Base-by-base conservation (phyloP, 2,888 invertebrate genomes). In the Thera britannica region DNA sequence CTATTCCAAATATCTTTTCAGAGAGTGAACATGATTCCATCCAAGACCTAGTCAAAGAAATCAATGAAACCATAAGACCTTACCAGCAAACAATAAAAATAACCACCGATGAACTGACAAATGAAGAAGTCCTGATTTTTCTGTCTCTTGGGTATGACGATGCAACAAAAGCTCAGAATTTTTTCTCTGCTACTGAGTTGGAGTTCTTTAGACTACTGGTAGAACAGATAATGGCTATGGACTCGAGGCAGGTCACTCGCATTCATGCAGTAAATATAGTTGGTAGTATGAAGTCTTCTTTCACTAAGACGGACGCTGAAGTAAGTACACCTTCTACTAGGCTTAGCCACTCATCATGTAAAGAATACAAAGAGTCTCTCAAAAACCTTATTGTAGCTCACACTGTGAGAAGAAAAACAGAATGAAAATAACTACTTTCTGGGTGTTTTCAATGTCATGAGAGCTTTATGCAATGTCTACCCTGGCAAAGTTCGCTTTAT, bases 201-300 rank as follows among this genome's bases (percentile, higher is more conserved):
- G 90, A 92, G 67, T 92, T 86, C 70, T 93, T 91, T 67, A 86
- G 91, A 62, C 66, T 89, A 2, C 75, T 93, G 0, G 80, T 93
- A 60, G 90, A 92, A 70, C 83, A 91, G 61, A 92, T 93, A 46
- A 89, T 93, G 84, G 84, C 84, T 1, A 88, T 88, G 11, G 89
- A 90, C 51, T 83, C 85, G 0, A 83, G 93, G 60, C 89, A 92
- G 74, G 80, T 93, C 34, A 85, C 90, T 54, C 84, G 84, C 8
- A 87, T 89, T 12, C 79, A 87, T 83, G 93, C 92, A 2, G 79
- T 91, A 52, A 90, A 91, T 76, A 82, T 91, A 71, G 89, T 89
- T 69, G 81, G 85, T 75, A 84, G 78, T 70, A 85, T 90, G 84
- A 90, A 89, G 74, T 77, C 84, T 2, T 79, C 83, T 36, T 87